These are phyloP conservation scores for Oscheius sp. DNA, from an alignment of 2,888 invertebrate genomes.

Conservation along the genomic window DNA sequence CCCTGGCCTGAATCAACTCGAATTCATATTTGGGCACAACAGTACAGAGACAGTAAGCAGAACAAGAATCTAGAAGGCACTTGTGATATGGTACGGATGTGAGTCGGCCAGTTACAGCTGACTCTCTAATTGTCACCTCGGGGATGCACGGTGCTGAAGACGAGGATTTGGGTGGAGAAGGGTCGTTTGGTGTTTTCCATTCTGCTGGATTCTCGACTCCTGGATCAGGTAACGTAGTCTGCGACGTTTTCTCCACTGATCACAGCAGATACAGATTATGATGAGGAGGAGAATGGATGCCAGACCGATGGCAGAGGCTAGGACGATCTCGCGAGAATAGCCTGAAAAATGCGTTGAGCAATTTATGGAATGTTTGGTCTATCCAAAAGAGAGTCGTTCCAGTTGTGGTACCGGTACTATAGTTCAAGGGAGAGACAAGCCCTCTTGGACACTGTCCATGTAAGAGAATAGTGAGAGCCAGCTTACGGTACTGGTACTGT, in stretches of 20 bases:
- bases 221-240: conserved; percentile 42
- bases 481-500: no score
- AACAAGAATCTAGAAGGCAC: conserved; percentile 8
- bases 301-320: conserved; percentile 43
- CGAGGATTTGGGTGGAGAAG: not conserved
- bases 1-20: conserved; percentile 18
- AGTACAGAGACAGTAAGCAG: not conserved
- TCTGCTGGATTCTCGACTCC: conserved; percentile 39
- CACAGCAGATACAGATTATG: conserved; percentile 52
- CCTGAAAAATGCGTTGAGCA: conserved; percentile 38
- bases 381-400: no score
- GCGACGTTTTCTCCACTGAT: conserved; percentile 45
- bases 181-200: conserved; percentile 17
- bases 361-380: not conserved
- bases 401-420: no score
- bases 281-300: conserved; percentile 43
- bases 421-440: no score
- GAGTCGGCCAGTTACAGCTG: conserved; percentile 41
- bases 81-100: conserved; percentile 24
- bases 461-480: not conserved
- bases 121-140: conserved; percentile 56
- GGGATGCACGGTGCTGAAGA: not conserved
- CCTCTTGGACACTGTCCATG: not conserved
- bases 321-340: conserved; percentile 52
- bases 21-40: not conserved